Percentiles rank a stretch among this genome's conserved stretches.
Conservation (phyloP, 2,113 vertebrate species). For the Cercopithecus mona region DNA sequence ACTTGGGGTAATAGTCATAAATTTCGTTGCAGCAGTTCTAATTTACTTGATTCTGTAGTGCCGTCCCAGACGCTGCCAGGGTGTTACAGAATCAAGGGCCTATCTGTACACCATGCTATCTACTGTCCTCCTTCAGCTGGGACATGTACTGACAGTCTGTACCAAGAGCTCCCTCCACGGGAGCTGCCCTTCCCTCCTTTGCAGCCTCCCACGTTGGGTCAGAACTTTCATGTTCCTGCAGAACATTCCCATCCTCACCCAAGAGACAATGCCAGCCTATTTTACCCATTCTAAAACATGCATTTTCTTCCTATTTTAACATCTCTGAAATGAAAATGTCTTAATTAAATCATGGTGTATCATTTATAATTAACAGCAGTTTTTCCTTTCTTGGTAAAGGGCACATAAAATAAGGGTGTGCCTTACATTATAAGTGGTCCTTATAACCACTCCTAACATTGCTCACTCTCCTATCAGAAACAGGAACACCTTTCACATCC, state of each 20-base stretch:
- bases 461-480: background rate
- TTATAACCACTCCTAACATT: background rate
- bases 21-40: background rate
- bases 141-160: background rate
- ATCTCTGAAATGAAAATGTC: background rate
- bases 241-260: background rate
- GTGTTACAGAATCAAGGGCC: background rate
- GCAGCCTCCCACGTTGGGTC: background rate
- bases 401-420: background rate
- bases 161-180: background rate
- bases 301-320: conserved; percentile 11
- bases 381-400: conserved; percentile 14
- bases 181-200: background rate
- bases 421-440: background rate
- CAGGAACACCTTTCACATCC: background rate
- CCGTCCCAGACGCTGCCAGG: background rate
- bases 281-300: background rate
- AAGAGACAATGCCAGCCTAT: background rate
- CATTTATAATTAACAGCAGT: background rate
- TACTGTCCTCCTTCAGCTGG: background rate
- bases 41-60: background rate
- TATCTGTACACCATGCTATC: background rate
- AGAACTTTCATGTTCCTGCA: background rate
- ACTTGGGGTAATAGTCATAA: background rate
- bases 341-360: background rate